A percentile compares a stretch with the other conserved stretches of the same genome.
Conservation (phyloP, 2,888 invertebrate genomes). For the Luperina nickerlii region DNA sequence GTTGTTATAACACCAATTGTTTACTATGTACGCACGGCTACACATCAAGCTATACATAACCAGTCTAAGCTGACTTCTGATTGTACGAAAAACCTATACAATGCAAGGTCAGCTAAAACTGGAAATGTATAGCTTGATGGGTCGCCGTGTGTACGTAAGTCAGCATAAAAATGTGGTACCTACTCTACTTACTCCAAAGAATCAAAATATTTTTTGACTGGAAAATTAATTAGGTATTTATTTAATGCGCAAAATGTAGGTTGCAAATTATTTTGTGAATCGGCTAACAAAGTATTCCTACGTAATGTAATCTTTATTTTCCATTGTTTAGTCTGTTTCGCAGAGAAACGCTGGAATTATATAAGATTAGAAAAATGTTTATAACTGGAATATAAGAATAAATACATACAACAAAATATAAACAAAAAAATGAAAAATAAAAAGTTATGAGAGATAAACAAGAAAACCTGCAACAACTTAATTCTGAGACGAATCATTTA, state of each 20-base stretch:
- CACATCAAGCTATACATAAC: not conserved
- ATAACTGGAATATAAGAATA: too few relatives aligned
- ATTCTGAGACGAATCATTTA: too few relatives aligned
- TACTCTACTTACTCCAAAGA: not conserved
- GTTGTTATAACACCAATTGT: not conserved
- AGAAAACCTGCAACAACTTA: too few relatives aligned
- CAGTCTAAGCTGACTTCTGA: not conserved
- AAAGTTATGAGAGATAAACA: too few relatives aligned
- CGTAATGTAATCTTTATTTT: slow-evolving; percentile 7
- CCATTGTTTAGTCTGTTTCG: slow-evolving; percentile 24
- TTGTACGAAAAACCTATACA: not conserved
- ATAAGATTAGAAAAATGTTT: too few relatives aligned
- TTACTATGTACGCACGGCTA: too few relatives aligned
- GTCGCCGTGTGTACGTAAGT: not conserved
- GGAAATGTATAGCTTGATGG: not conserved
- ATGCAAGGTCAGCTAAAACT: not conserved
- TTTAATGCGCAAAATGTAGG: not conserved
- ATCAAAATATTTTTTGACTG: too few relatives aligned
- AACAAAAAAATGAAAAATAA: too few relatives aligned
- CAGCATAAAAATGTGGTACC: not conserved
- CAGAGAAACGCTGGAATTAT: slow-evolving; percentile 36
- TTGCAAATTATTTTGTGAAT: too few relatives aligned
- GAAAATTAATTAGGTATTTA: too few relatives aligned
- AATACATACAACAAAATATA: too few relatives aligned
- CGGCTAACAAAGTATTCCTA: too few relatives aligned